Base-by-base conservation (phyloP, 2,113 vertebrate species). In the Paedocypris sp. region DNA sequence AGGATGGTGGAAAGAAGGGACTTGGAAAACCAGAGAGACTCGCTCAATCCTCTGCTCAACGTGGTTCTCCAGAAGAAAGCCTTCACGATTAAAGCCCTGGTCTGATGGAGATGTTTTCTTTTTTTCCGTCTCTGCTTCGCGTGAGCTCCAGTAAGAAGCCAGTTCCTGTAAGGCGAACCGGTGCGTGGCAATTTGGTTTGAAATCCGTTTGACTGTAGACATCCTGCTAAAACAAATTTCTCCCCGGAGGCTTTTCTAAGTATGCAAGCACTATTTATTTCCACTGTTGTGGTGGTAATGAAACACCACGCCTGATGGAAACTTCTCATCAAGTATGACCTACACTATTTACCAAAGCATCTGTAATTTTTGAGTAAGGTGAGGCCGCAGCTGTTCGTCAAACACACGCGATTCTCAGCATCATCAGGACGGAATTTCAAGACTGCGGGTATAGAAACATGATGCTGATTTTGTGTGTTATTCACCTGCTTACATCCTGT, bases 1-100 rank as follows among this genome's bases (percentile, higher is more conserved):
- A 91, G 76, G 64, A 62, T 77, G 77, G 79, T 88, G 88, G 86
- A 89, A 88, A 88, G n/a, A n/a, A n/a, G n/a, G n/a, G n/a, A n/a
- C n/a, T n/a, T n/a, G n/a, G n/a, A n/a, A n/a, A n/a, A n/a, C n/a
- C n/a, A n/a, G n/a, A n/a, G n/a, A n/a, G n/a, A n/a, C n/a, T n/a
- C n/a, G n/a, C n/a, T n/a, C n/a, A n/a, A n/a, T n/a, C n/a, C n/a
- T n/a, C n/a, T n/a, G n/a, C n/a, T n/a, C n/a, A n/a, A n/a, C n/a
- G n/a, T n/a, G n/a, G n/a, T n/a, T n/a, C n/a, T n/a, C n/a, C n/a
- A n/a, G n/a, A n/a, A n/a, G n/a, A n/a, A n/a, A n/a, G n/a, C n/a
- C n/a, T n/a, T n/a, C n/a, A n/a, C n/a, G n/a, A n/a, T n/a, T n/a
- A n/a, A n/a, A n/a, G n/a, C n/a, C n/a, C n/a, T n/a, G n/a, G n/a